Evolutionary conservation across 2,113 vertebrate genomes (phyloP).

Genomic region (Hepsetus odoe): DNA sequence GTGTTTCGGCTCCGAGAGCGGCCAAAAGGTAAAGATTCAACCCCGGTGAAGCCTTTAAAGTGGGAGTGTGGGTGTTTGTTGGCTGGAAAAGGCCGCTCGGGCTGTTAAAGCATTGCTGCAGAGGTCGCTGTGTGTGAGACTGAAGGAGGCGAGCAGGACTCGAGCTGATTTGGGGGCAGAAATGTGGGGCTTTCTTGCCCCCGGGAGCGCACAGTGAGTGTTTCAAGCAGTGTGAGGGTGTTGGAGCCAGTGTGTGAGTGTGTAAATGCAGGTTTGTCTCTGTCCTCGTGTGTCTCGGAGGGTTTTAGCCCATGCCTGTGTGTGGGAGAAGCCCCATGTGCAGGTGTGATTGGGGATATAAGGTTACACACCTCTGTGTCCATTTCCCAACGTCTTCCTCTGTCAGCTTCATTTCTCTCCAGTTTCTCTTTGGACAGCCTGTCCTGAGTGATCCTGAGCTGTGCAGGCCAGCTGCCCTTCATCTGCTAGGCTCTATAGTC

Average conservation of each 20-base stretch:
- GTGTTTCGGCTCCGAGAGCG: background rate
- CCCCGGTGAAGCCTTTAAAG: background rate
- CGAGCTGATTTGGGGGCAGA: background rate
- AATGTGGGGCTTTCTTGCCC: too few relatives aligned
- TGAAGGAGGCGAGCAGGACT: background rate
- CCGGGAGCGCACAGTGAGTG: too few relatives aligned
- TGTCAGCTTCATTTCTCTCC: background rate
- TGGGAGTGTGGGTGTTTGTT: background rate
- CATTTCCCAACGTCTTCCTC: background rate
- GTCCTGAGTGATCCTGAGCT: background rate
- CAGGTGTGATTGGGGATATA: background rate
- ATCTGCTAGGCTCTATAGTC: slow-evolving; percentile 44
- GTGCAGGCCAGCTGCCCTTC: slow-evolving; percentile 40
- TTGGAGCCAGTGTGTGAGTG: too few relatives aligned
- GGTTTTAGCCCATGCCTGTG: background rate
- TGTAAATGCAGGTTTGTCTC: too few relatives aligned
- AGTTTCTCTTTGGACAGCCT: background rate
- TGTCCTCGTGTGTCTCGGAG: background rate
- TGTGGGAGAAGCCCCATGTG: background rate
- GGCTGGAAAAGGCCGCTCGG: background rate
- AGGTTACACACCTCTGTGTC: background rate
- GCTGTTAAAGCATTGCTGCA: background rate
- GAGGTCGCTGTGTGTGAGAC: background rate
- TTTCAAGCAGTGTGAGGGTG: too few relatives aligned
- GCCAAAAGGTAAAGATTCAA: slow-evolving; percentile 29